phyloP scores from a whole-genome alignment of 2,797 vertebrate genomes.

The Microctenopoma steveboyesi region DNA sequence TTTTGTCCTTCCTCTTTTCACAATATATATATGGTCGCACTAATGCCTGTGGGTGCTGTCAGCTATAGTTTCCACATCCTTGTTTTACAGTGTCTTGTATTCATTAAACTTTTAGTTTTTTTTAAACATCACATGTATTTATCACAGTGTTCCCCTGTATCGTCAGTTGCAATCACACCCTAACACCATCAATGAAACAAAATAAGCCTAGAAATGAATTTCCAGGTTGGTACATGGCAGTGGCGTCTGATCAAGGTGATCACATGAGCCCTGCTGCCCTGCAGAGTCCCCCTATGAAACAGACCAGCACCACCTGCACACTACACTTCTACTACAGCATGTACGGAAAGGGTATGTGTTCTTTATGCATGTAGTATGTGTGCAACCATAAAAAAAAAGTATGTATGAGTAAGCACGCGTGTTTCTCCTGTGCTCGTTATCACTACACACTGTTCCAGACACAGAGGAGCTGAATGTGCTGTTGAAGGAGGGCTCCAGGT shows the following conservation, averaged over 20 bases:
- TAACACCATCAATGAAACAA: not conserved
- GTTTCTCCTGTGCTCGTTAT: not conserved
- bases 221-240: conserved; percentile 82
- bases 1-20: conserved; percentile 41
- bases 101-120: not conserved
- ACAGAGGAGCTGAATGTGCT: conserved; percentile 69
- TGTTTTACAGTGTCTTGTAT: conserved; percentile 10
- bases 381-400: not conserved
- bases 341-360: conserved; percentile 75
- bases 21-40: not conserved
- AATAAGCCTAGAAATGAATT: not conserved
- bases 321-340: conserved; percentile 83
- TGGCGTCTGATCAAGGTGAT: conserved; percentile 57
- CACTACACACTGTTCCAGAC: conserved; percentile 53
- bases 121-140: conserved; percentile 4
- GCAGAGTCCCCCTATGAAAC: conserved; percentile 74
- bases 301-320: conserved; percentile 75
- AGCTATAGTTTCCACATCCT: conserved; percentile 26
- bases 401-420: not conserved
- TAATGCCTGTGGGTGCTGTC: conserved; percentile 1
- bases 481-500: conserved; percentile 63
- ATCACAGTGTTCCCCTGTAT: not conserved
- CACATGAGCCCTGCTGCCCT: conserved; percentile 74
- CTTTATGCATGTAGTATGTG: not conserved
- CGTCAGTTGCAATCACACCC: not conserved